These are phyloP conservation scores for Hydriomena furcata DNA, from an alignment of 2,888 invertebrate species.

Conservation along the genomic window DNA sequence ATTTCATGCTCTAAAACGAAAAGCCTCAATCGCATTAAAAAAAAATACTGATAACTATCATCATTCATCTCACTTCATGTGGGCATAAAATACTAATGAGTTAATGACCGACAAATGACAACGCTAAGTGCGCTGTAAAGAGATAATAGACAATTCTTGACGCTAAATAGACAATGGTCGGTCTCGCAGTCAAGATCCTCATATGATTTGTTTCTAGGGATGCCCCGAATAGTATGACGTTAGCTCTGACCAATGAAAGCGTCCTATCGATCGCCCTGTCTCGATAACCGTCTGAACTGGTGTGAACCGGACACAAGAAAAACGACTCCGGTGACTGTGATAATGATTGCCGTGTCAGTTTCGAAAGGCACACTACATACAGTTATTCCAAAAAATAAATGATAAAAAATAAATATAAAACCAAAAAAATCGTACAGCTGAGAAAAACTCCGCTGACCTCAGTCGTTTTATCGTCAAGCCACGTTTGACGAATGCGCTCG, in stretches of 20 bases:
- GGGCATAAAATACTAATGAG: too few species aligned
- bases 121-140: too few species aligned
- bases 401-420: constrained; percentile 41
- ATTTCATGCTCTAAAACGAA: too few species aligned
- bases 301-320: constrained; percentile 10
- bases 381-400: constrained; percentile 38
- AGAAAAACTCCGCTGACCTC: constrained; percentile 80
- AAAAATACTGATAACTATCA: too few species aligned
- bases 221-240: too few species aligned
- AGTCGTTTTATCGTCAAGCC: constrained; percentile 80
- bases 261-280: not conserved
- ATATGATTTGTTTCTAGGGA: too few species aligned
- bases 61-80: too few species aligned
- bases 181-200: too few species aligned
- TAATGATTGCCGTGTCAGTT: constrained; percentile 74
- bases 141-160: too few species aligned
- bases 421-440: constrained; percentile 70
- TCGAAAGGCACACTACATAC: constrained; percentile 76
- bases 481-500: constrained; percentile 77
- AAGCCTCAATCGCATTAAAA: too few species aligned
- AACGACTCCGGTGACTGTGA: constrained; percentile 33
- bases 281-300: not conserved
- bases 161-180: too few species aligned
- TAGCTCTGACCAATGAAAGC: not conserved
- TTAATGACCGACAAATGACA: too few species aligned